Evolutionary conservation across 2,888 invertebrate species (phyloP).

Genomic region (Bellardia pandia): DNA sequence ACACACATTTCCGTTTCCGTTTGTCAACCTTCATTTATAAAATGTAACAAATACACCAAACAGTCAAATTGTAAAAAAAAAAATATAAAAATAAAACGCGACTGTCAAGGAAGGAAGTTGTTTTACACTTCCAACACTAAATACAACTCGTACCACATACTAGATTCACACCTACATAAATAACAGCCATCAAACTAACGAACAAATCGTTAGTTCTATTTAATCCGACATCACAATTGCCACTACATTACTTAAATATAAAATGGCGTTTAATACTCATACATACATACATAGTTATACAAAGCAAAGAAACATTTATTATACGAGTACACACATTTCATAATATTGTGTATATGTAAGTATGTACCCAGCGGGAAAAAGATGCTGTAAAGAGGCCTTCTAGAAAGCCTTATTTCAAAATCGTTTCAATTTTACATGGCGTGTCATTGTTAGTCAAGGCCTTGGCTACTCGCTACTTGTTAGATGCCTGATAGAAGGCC

Average conservation of each 20-base stretch:
- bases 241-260: neutral
- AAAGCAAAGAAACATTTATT: neutral
- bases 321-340: no score
- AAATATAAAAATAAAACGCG: neutral
- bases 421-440: no score
- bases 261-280: neutral
- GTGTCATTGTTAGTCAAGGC: no score
- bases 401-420: no score
- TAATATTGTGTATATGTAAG: no score
- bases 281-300: neutral
- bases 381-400: no score
- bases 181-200: conserved; percentile 26
- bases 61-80: conserved; percentile 9
- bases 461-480: no score
- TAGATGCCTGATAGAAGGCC: no score
- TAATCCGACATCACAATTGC: conserved; percentile 22
- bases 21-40: conserved; percentile 58
- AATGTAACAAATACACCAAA: conserved; percentile 30
- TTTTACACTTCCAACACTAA: conserved; percentile 66
- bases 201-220: conserved; percentile 21
- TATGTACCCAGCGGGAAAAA: no score
- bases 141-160: neutral
- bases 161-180: conserved; percentile 20
- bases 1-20: conserved; percentile 72
- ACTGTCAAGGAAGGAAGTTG: conserved; percentile 69